A percentile compares a stretch with the other conserved stretches of the same genome.
phyloP scores from a whole-genome alignment of 2,113 vertebrate species.

The Scortum barcoo region DNA sequence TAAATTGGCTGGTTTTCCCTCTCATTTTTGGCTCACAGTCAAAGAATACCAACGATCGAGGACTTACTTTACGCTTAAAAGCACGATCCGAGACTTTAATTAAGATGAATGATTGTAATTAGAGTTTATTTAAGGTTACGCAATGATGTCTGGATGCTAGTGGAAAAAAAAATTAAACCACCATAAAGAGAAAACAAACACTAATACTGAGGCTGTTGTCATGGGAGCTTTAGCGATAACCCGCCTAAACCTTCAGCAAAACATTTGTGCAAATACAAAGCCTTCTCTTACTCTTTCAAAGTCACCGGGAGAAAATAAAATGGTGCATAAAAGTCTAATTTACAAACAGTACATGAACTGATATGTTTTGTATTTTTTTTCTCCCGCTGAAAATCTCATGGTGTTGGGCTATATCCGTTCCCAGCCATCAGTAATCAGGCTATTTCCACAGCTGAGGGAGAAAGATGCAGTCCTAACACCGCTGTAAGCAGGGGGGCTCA shows the following conservation, averaged over 20 bases:
- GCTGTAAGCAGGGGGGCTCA: conserved; percentile 68
- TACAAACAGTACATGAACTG: conserved; percentile 17
- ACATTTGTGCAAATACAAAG: not conserved
- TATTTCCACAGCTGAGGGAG: conserved; percentile 67
- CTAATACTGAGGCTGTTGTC: not conserved
- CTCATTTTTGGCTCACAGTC: not conserved
- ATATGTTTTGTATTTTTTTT: too few species aligned
- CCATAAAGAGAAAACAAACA: conserved; percentile 3
- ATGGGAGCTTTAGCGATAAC: not conserved
- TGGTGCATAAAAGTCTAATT: not conserved
- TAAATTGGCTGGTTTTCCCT: conserved; percentile 16
- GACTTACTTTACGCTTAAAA: conserved; percentile 15
- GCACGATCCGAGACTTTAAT: conserved; percentile 35
- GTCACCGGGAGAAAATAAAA: not conserved
- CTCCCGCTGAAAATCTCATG: not conserved
- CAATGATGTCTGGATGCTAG: not conserved
- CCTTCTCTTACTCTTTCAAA: not conserved
- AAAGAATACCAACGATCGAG: not conserved
- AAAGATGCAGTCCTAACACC: conserved; percentile 60
- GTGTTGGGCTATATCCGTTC: conserved; percentile 44
- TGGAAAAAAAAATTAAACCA: conserved; percentile 14
- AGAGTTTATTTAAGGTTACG: not conserved
- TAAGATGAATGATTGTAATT: conserved; percentile 31
- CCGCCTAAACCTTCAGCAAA: not conserved
- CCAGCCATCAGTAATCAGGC: conserved; percentile 57